A percentile compares a stretch with the other conserved stretches of the same genome.
Evolutionary conservation across 2,888 invertebrate genomes (phyloP).

Genomic region (Lepidochitona cinerea): DNA sequence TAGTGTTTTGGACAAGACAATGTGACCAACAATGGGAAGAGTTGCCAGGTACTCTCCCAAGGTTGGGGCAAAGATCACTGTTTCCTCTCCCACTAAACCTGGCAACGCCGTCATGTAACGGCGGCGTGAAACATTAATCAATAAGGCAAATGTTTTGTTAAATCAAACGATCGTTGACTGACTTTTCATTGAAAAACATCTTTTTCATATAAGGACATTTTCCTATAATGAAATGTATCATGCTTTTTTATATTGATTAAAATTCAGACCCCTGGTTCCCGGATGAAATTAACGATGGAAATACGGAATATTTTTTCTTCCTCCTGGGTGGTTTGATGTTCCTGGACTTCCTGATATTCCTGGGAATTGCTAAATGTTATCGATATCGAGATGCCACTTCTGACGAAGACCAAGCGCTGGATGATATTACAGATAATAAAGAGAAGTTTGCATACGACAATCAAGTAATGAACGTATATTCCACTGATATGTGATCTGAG

Average conservation of each 20-base stretch:
- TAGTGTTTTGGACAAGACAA: too few relatives aligned
- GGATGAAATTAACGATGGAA: slow-evolving; percentile 53
- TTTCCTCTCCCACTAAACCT: too few relatives aligned
- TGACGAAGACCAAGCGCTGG: not conserved
- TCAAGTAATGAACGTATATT: not conserved
- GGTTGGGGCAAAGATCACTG: too few relatives aligned
- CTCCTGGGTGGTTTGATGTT: slow-evolving; percentile 49
- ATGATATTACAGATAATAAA: not conserved
- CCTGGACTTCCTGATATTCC: slow-evolving; percentile 41
- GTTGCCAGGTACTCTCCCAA: too few relatives aligned
- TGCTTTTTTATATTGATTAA: not conserved
- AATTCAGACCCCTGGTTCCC: slow-evolving; percentile 53
- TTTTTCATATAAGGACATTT: too few relatives aligned
- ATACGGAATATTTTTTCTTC: slow-evolving; percentile 53
- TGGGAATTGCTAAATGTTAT: slow-evolving; percentile 42
- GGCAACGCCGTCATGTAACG: too few relatives aligned
- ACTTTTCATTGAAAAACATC: too few relatives aligned
- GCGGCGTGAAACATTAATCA: too few relatives aligned
- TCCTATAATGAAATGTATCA: too few relatives aligned
- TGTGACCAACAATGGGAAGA: too few relatives aligned
- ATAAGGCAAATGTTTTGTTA: too few relatives aligned
- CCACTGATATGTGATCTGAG: not conserved
- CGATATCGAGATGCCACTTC: slow-evolving; percentile 23
- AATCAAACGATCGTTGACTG: too few relatives aligned
- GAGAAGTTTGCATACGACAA: not conserved